Conservation (phyloP, 2,113 vertebrate species). For the Syngnathoides biaculeatus region DNA sequence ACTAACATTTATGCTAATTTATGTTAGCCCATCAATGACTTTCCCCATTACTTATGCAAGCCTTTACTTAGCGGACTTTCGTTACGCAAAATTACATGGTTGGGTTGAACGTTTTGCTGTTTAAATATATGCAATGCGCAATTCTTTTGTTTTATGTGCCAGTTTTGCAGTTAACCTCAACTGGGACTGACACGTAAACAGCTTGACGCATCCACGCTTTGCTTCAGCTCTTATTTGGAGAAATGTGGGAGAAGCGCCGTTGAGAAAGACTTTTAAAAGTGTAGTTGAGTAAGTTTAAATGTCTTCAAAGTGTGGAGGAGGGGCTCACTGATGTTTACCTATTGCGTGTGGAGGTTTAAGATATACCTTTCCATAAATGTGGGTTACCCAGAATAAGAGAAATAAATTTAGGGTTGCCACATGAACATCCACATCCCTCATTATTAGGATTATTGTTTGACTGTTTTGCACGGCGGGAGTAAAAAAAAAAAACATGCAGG, state of each 20-base stretch:
- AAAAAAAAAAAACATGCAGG: constrained; percentile 76
- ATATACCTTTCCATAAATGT: not conserved
- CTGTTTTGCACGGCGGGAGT: constrained; percentile 83
- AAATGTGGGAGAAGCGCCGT: not conserved
- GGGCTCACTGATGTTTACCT: not conserved
- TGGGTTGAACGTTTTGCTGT: not conserved
- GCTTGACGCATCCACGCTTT: not conserved
- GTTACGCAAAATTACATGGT: not conserved
- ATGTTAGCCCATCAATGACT: not conserved
- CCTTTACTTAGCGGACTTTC: not conserved
- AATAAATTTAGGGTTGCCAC: constrained; percentile 93
- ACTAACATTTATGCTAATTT: not conserved
- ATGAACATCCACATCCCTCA: constrained; percentile 89
- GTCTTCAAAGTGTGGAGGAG: no score
- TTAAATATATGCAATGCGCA: not conserved
- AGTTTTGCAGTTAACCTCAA: not conserved
- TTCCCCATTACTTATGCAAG: not conserved
- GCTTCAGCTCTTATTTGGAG: no score
- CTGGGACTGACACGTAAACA: not conserved
- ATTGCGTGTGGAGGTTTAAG: not conserved
- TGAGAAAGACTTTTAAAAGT: not conserved
- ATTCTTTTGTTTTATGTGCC: not conserved
- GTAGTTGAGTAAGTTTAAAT: not conserved
- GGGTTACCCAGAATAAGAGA: no score
- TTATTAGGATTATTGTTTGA: constrained; percentile 97